These are phyloP conservation scores for Tragelaphus eurycerus DNA, from an alignment of 2,797 vertebrate genomes.

Conservation along the genomic window DNA sequence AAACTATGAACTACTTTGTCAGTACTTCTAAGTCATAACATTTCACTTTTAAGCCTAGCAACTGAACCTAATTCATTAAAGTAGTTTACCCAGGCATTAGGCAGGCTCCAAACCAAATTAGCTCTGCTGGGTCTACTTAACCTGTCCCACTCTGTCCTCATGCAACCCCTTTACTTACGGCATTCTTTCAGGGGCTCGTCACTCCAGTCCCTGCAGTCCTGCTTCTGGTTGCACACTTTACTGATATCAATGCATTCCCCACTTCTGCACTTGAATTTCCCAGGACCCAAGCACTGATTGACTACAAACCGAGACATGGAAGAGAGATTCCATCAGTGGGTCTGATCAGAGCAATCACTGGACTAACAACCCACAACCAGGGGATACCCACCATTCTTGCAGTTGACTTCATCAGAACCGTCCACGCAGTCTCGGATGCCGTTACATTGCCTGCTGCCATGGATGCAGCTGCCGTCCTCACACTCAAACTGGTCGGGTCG, in stretches of 20 bases:
- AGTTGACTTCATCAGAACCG: conserved; percentile 93
- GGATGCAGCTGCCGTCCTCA: conserved; percentile 93
- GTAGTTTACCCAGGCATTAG: not conserved
- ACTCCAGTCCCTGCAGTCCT: conserved; percentile 97
- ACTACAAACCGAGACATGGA: conserved; percentile 80
- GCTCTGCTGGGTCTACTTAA: not conserved
- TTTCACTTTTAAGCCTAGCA: not conserved
- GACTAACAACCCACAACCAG: not conserved
- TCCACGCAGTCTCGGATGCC: conserved; percentile 93
- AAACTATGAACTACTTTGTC: not conserved
- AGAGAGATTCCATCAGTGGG: not conserved
- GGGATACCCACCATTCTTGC: conserved; percentile 88
- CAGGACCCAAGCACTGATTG: conserved; percentile 94
- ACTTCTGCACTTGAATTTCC: conserved; percentile 96
- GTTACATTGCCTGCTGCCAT: conserved; percentile 93
- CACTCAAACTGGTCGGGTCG: conserved; percentile 95
- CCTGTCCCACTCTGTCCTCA: not conserved
- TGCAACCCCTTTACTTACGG: conserved; percentile 86
- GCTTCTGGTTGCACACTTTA: conserved; percentile 95
- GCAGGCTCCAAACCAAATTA: no score
- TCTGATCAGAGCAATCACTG: not conserved
- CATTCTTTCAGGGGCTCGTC: conserved; percentile 97
- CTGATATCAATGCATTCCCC: conserved; percentile 96
- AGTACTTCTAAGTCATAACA: not conserved
- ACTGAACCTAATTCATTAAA: not conserved